phyloP scores from a whole-genome alignment of 1,140 invertebrate species.

The Diachasmimorpha longicaudata region DNA sequence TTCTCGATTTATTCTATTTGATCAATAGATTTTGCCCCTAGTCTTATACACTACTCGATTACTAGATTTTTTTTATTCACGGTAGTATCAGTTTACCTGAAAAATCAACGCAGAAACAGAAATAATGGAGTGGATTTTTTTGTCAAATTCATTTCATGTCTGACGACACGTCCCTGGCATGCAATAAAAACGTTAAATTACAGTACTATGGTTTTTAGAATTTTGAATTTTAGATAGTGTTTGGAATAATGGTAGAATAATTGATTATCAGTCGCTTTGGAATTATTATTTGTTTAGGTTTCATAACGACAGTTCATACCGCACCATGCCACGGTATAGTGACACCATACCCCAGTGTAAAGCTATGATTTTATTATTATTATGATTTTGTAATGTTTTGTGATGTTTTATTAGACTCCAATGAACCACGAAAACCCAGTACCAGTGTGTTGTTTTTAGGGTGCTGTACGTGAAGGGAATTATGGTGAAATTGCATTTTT shows the following conservation, averaged over 20 bases:
- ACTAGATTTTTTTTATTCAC: conserved; percentile 35
- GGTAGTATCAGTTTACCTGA: conserved; percentile 50
- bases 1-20: conserved; percentile 38
- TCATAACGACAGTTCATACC: not conserved
- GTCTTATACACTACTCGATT: not conserved
- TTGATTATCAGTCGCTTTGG: not conserved
- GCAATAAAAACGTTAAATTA: not conserved
- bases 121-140: not conserved
- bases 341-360: conserved; percentile 19
- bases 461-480: not conserved
- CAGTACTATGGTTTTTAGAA: too few species aligned
- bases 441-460: not conserved
- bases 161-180: not conserved
- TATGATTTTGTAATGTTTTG: not conserved
- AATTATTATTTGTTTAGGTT: not conserved
- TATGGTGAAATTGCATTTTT: not conserved
- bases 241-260: not conserved
- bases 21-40: not conserved
- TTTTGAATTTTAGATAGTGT: not conserved
- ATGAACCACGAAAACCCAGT: not conserved
- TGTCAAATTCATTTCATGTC: not conserved
- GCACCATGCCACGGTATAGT: conserved; percentile 33
- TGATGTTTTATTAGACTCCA: not conserved
- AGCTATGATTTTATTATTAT: not conserved
- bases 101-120: conserved; percentile 47